These are phyloP conservation scores for Schlechtendalia chinensis DNA, from an alignment of 1,140 invertebrate species.

Conservation along the genomic window DNA sequence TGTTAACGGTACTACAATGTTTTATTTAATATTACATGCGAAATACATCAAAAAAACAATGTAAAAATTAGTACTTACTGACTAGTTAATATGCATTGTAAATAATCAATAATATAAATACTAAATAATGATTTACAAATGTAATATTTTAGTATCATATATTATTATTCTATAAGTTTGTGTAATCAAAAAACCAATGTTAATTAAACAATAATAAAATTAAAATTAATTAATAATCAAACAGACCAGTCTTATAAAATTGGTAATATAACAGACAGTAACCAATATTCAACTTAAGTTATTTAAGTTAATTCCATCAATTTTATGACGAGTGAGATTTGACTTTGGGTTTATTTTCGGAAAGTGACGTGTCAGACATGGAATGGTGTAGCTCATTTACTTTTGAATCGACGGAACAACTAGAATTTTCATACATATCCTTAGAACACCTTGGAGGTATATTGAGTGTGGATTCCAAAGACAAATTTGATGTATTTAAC, in stretches of 20 bases:
- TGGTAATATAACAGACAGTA: conserved; percentile 13
- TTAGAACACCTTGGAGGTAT: background rate
- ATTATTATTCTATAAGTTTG: background rate
- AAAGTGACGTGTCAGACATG: background rate
- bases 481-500: conserved; percentile 8
- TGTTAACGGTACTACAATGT: too few relatives aligned
- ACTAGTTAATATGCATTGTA: too few relatives aligned
- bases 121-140: background rate
- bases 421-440: background rate
- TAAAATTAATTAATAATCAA: conserved; percentile 7
- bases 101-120: background rate
- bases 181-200: background rate
- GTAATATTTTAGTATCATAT: background rate
- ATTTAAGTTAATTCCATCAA: background rate
- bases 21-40: too few relatives aligned
- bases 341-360: background rate
- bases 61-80: too few relatives aligned
- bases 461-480: background rate
- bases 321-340: conserved; percentile 5
- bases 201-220: background rate
- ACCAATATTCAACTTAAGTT: background rate
- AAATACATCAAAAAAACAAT: too few relatives aligned
- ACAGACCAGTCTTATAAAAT: conserved; percentile 4
- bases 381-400: background rate
- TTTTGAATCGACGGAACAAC: background rate